Evolutionary conservation across 2,797 vertebrate genomes (phyloP).

Genomic region (Myoxocephalus aenaeus): DNA sequence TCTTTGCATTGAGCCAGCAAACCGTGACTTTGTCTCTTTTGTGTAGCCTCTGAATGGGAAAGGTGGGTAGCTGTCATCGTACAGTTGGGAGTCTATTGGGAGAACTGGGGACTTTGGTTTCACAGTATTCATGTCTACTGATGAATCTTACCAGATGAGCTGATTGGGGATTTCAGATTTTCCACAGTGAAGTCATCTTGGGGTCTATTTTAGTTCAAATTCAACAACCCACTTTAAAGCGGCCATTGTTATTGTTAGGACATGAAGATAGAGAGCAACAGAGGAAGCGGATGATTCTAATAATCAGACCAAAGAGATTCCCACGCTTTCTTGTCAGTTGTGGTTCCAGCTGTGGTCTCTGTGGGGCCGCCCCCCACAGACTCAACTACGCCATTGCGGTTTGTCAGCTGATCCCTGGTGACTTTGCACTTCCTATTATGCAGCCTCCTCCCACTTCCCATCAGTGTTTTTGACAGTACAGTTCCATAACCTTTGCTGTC

Average conservation of each 20-base stretch:
- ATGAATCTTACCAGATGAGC: slow-evolving; percentile 47
- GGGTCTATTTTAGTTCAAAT: slow-evolving; percentile 40
- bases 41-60: slow-evolving; percentile 27
- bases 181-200: slow-evolving; percentile 2
- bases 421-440: slow-evolving; percentile 46
- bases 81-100: background rate
- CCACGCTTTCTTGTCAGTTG: slow-evolving; percentile 61
- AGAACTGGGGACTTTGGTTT: slow-evolving; percentile 16
- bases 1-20: slow-evolving; percentile 53
- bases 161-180: slow-evolving; percentile 34
- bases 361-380: slow-evolving; percentile 54
- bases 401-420: slow-evolving; percentile 63
- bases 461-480: slow-evolving; percentile 10
- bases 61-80: background rate
- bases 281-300: slow-evolving; percentile 19
- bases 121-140: slow-evolving; percentile 26
- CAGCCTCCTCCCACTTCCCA: background rate
- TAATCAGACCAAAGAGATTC: slow-evolving; percentile 61
- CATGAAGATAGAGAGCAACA: slow-evolving; percentile 6
- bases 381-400: slow-evolving; percentile 76
- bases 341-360: slow-evolving; percentile 70
- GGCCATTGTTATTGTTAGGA: slow-evolving; percentile 11
- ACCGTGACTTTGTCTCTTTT: slow-evolving; percentile 33
- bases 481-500: background rate
- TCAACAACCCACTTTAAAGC: slow-evolving; percentile 48